Evolutionary conservation across 2,113 vertebrate genomes (phyloP).

Genomic region (Elaphurus davidianus): DNA sequence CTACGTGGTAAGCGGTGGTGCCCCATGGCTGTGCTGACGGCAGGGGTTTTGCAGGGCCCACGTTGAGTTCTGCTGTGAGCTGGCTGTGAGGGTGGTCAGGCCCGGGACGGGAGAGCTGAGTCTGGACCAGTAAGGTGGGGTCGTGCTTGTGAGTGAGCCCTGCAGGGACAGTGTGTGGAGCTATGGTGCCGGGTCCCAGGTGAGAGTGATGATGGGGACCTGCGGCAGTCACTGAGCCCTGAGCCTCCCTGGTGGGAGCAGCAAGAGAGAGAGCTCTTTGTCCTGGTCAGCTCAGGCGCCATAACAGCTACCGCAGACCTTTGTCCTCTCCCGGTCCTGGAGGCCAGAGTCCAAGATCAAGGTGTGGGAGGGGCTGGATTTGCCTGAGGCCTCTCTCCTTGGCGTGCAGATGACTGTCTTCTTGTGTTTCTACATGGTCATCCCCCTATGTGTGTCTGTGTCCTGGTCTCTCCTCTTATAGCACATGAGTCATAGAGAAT

Average conservation of each 20-base stretch:
- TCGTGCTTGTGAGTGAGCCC: not conserved
- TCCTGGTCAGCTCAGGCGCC: accelerated
- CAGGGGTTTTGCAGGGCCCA: not conserved
- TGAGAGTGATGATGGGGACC: not conserved
- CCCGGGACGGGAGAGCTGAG: accelerated
- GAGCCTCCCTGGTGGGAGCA: accelerated
- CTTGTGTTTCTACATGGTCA: not conserved
- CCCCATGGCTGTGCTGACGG: accelerated
- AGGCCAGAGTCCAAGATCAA: not conserved
- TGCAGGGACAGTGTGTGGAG: accelerated
- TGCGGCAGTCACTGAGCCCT: accelerated
- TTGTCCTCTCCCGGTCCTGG: accelerated
- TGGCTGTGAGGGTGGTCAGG: not conserved
- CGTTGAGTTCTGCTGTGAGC: not conserved
- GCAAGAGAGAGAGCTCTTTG: not conserved
- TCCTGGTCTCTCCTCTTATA: not conserved
- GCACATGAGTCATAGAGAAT: not conserved
- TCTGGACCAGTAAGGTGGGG: not conserved
- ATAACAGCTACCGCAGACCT: accelerated
- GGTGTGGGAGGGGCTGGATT: accelerated
- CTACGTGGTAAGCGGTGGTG: accelerated
- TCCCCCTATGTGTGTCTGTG: not conserved
- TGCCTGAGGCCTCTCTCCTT: not conserved
- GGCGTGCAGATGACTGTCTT: accelerated
- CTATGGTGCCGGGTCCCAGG: accelerated